These are phyloP conservation scores for Aptenodytes patagonicus DNA, from an alignment of 2,113 vertebrate species.

Conservation along the genomic window DNA sequence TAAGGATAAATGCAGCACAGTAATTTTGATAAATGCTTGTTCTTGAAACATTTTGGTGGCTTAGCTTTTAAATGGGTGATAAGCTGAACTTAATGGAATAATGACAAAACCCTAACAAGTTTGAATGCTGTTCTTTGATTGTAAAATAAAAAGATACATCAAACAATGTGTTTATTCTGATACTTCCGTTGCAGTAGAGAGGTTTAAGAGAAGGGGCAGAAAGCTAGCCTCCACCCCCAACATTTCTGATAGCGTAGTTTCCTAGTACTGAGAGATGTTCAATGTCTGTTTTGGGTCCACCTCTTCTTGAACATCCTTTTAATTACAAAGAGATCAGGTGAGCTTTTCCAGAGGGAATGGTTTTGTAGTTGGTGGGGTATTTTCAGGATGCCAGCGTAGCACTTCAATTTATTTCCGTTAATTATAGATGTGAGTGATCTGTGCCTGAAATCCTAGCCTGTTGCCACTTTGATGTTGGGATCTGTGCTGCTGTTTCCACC, in stretches of 20 bases:
- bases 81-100: background rate
- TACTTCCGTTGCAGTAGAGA: background rate
- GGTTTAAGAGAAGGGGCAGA: background rate
- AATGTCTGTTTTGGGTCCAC: background rate
- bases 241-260: background rate
- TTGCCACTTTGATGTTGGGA: background rate
- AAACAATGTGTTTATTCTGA: background rate
- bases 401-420: background rate
- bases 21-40: background rate
- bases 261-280: background rate
- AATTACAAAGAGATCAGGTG: background rate
- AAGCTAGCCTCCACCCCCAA: background rate
- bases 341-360: background rate
- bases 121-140: background rate
- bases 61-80: background rate
- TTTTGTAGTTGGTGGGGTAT: background rate
- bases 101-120: background rate
- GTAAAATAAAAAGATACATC: background rate
- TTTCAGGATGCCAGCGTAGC: background rate
- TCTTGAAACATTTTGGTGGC: background rate
- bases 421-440: background rate
- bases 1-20: constrained; percentile 61
- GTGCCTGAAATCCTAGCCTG: background rate
- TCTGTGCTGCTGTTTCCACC: background rate
- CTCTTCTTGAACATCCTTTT: background rate